Percentiles rank a stretch among this genome's conserved stretches.
Conservation (phyloP, 2,888 invertebrate genomes). For the Malthinus flaveolus region DNA sequence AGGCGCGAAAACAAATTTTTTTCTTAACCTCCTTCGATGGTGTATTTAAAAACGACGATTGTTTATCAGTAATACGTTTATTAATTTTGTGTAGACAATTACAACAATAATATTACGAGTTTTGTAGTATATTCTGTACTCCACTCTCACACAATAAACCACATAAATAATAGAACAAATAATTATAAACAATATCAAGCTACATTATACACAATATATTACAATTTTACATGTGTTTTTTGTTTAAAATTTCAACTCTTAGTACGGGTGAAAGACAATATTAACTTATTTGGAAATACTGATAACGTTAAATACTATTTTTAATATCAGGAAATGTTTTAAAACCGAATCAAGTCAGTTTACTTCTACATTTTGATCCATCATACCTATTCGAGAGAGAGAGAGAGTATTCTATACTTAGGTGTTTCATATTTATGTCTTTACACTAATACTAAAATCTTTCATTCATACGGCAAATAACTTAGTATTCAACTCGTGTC, state of each 20-base stretch:
- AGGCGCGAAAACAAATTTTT: too few relatives aligned
- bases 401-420: constrained; percentile 34
- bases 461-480: constrained; percentile 45
- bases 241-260: constrained; percentile 27
- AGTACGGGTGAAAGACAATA: constrained; percentile 41
- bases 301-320: constrained; percentile 26
- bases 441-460: constrained; percentile 42
- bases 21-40: background rate
- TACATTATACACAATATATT: constrained; percentile 54
- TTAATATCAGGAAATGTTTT: constrained; percentile 21
- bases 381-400: constrained; percentile 21
- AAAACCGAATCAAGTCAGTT: constrained; percentile 21
- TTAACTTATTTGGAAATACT: constrained; percentile 26
- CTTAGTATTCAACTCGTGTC: constrained; percentile 44
- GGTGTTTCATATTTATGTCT: constrained; percentile 39
- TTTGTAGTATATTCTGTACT: constrained; percentile 50
- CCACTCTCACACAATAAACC: constrained; percentile 53
- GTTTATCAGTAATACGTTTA: constrained; percentile 41
- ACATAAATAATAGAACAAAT: constrained; percentile 53
- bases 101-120: constrained; percentile 55
- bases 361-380: constrained; percentile 18
- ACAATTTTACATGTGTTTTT: constrained; percentile 49
- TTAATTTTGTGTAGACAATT: constrained; percentile 56
- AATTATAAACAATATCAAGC: constrained; percentile 52
- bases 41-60: background rate